These are phyloP conservation scores for Eira barbara DNA, from an alignment of 2,113 vertebrate genomes.

Conservation along the genomic window DNA sequence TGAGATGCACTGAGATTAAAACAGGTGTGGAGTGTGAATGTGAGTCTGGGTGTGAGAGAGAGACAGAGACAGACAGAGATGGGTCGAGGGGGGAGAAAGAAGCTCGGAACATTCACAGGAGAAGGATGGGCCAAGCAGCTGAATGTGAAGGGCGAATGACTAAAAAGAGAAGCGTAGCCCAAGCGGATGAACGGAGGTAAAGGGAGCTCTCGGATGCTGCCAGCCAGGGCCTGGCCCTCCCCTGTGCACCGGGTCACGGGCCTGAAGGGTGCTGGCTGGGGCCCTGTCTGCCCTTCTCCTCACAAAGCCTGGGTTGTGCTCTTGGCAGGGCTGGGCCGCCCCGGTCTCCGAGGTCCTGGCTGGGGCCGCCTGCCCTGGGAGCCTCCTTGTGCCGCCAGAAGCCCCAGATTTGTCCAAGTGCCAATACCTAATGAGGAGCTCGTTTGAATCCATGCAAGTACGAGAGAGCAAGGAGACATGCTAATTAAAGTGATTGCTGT, in stretches of 20 bases:
- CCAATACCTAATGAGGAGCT: constrained; percentile 86
- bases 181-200: neutral
- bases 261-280: neutral
- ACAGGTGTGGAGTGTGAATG: neutral
- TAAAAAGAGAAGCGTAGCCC: neutral
- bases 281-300: neutral
- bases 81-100: neutral
- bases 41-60: neutral
- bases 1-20: neutral
- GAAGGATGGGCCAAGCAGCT: neutral
- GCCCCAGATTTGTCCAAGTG: constrained; percentile 80
- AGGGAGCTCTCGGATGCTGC: neutral
- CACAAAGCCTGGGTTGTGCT: constrained; percentile 69
- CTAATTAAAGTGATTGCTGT: constrained; percentile 88
- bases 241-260: neutral
- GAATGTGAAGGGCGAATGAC: neutral
- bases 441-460: constrained; percentile 87
- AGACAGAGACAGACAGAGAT: neutral
- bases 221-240: neutral
- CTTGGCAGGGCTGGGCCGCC: constrained; percentile 41
- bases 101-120: neutral
- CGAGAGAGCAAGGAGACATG: constrained; percentile 83
- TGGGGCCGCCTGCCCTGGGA: constrained; percentile 35
- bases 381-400: constrained; percentile 65
- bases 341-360: constrained; percentile 26